Evolutionary conservation across 2,888 invertebrate species (phyloP).

Genomic region (Acanthosoma haemorrhoidale): DNA sequence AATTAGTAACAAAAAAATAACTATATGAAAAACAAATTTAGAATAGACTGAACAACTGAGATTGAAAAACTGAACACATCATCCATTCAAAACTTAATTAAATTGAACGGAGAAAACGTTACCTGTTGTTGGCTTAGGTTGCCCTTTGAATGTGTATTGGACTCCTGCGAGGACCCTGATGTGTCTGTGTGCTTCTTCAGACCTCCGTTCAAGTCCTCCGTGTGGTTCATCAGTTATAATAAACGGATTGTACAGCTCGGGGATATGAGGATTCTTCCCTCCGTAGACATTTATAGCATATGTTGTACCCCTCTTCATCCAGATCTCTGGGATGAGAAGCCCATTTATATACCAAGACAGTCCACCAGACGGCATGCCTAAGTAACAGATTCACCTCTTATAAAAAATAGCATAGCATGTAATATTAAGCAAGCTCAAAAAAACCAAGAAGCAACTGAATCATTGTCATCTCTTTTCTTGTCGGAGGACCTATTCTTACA

Average conservation of each 20-base stretch:
- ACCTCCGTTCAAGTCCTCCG: slow-evolving; percentile 73
- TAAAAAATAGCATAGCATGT: too few relatives aligned
- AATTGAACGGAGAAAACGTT: too few relatives aligned
- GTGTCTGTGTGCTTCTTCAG: slow-evolving; percentile 63
- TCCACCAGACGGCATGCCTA: slow-evolving; percentile 62
- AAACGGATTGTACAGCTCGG: slow-evolving; percentile 80
- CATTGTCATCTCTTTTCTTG: too few relatives aligned
- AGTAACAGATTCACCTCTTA: too few relatives aligned
- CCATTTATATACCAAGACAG: slow-evolving; percentile 92
- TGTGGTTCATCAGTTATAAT: slow-evolving; percentile 79
- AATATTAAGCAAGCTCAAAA: too few relatives aligned
- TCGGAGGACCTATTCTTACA: too few relatives aligned
- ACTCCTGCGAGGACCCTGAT: slow-evolving; percentile 74
- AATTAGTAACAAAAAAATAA: too few relatives aligned
- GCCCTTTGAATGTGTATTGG: slow-evolving; percentile 73
- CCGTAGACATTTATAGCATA: slow-evolving; percentile 78
- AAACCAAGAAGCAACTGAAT: too few relatives aligned
- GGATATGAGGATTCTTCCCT: slow-evolving; percentile 82
- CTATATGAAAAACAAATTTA: background rate
- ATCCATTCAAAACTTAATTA: too few relatives aligned
- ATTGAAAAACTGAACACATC: too few relatives aligned
- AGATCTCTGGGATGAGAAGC: slow-evolving; percentile 77
- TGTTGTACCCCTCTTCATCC: slow-evolving; percentile 74
- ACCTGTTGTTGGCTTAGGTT: slow-evolving; percentile 72
- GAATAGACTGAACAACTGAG: background rate